phyloP scores from a whole-genome alignment of 2,888 invertebrate species.

The Pterobdella sp. region DNA sequence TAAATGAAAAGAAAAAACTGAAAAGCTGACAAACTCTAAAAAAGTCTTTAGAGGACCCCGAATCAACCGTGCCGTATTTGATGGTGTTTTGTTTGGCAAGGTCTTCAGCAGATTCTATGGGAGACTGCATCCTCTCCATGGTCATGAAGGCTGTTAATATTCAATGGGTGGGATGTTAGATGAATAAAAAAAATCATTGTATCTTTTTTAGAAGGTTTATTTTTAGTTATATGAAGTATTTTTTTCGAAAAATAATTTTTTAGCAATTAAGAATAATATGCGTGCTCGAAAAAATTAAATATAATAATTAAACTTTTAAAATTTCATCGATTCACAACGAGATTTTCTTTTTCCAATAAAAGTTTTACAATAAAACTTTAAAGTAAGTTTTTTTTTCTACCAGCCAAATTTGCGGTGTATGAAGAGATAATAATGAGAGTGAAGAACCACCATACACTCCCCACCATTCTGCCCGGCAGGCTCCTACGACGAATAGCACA shows the following conservation, averaged over 20 bases:
- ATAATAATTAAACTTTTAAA: too few species aligned
- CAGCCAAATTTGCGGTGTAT: conserved; percentile 84
- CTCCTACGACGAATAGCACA: too few species aligned
- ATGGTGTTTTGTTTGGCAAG: conserved; percentile 84
- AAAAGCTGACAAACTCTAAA: conserved; percentile 59
- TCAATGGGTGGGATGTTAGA: neutral
- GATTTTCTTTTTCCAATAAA: too few species aligned
- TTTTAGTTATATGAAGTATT: too few species aligned
- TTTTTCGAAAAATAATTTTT: too few species aligned
- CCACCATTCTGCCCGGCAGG: conserved; percentile 85
- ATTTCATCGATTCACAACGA: too few species aligned
- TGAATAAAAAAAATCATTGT: neutral
- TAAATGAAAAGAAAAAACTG: neutral
- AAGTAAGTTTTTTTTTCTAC: too few species aligned
- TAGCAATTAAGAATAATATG: too few species aligned
- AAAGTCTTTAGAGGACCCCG: conserved; percentile 75
- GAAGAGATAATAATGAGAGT: conserved; percentile 93
- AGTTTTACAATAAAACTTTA: too few species aligned
- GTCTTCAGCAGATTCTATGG: conserved; percentile 83
- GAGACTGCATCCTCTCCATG: conserved; percentile 87
- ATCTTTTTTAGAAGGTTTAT: too few species aligned
- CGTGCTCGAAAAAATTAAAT: too few species aligned
- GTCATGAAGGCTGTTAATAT: conserved; percentile 87
- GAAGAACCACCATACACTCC: conserved; percentile 99
- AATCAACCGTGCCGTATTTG: conserved; percentile 69